Percentiles rank a stretch among this genome's conserved stretches.
phyloP scores from a whole-genome alignment of 2,113 vertebrate genomes.

The Rhombomys opimus region DNA sequence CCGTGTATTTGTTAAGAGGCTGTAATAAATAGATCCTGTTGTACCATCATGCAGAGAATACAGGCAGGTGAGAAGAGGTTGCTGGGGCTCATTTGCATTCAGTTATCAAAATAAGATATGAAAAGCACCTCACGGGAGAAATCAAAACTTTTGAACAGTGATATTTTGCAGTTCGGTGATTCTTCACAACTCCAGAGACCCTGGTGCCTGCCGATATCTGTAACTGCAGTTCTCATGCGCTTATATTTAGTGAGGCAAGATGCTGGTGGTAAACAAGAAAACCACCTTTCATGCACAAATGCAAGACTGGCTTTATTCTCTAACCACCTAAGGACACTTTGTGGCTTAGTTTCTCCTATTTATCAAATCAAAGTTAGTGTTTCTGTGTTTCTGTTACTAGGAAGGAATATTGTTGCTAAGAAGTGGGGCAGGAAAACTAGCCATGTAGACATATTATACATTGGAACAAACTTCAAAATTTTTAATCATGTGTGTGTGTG shows the following conservation, averaged over 20 bases:
- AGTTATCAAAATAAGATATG: conserved; percentile 82
- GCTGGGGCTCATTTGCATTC: conserved; percentile 75
- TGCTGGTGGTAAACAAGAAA: conserved; percentile 63
- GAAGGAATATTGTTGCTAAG: conserved; percentile 47
- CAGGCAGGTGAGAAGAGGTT: conserved; percentile 75
- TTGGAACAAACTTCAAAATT: neutral
- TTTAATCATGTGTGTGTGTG: neutral
- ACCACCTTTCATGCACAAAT: conserved; percentile 43
- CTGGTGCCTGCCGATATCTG: neutral
- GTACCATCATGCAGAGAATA: conserved; percentile 69
- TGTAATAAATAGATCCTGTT: conserved; percentile 72
- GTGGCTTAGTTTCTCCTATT: conserved; percentile 51
- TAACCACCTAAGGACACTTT: conserved; percentile 40
- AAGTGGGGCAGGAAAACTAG: neutral
- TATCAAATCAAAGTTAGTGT: conserved; percentile 36
- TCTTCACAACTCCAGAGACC: conserved; percentile 60
- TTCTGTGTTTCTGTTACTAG: conserved; percentile 51
- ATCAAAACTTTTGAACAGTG: conserved; percentile 69
- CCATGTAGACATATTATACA: neutral
- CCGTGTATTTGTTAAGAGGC: conserved; percentile 72
- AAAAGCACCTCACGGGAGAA: conserved; percentile 70
- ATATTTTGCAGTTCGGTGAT: conserved; percentile 61
- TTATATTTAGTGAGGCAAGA: conserved; percentile 67
- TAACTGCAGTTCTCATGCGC: conserved; percentile 17
- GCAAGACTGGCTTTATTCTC: conserved; percentile 47